Conservation (phyloP, 2,888 invertebrate species). For the Hanleya hanleyi region DNA sequence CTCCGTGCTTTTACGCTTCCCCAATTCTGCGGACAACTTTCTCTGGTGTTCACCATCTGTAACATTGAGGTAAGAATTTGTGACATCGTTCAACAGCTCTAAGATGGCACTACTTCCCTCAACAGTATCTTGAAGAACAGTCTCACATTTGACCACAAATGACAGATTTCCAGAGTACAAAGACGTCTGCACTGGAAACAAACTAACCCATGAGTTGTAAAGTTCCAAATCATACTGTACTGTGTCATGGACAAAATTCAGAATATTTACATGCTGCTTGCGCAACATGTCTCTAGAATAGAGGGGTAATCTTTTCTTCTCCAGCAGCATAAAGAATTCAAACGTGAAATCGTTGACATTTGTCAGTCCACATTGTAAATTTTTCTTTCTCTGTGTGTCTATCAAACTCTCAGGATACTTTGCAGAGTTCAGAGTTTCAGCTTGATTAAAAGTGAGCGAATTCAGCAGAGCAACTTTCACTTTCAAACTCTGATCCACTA, state of each 20-base stretch:
- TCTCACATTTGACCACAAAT: not conserved
- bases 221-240: not conserved
- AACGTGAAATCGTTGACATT: too few relatives aligned
- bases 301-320: not conserved
- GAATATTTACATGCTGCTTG: not conserved
- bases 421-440: too few relatives aligned
- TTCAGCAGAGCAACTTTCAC: too few relatives aligned
- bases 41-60: constrained; percentile 1
- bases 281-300: not conserved
- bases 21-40: not conserved
- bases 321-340: too few relatives aligned
- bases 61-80: constrained; percentile 10
- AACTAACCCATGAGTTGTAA: not conserved
- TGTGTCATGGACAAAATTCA: not conserved
- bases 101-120: not conserved
- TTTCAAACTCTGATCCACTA: too few relatives aligned
- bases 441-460: too few relatives aligned
- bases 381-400: too few relatives aligned
- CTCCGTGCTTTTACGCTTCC: not conserved
- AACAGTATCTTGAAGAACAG: not conserved
- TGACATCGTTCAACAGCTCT: not conserved
- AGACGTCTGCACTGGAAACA: not conserved
- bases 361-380: too few relatives aligned
- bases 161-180: not conserved
- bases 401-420: too few relatives aligned